Evolutionary conservation across 2,888 invertebrate species (phyloP), one percentile per base, ranked within the genome.

Genomic region (Criorhina ranunculi): DNA sequence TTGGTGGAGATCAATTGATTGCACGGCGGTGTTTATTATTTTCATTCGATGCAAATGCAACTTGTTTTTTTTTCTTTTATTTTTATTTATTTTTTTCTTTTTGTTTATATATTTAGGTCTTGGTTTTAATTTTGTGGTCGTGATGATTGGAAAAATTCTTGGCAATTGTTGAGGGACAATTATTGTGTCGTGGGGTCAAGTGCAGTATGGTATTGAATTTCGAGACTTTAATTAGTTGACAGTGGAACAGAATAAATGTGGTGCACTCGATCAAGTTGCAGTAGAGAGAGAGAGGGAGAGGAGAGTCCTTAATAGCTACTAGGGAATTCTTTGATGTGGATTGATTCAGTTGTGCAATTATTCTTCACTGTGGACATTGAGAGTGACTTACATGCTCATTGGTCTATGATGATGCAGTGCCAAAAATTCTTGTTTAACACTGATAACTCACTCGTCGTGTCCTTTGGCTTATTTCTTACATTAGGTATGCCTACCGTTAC

Each of bases 161-260:
- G 51, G 44, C 29, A 62, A 70, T 79, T 66, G 57, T 51, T 70
- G 80, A 80, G 59, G 72, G 75, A 40, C 59, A 51, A 19, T 31
- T 53, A 53, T 42, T 83, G 49, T 44, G 49, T 72, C 70, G 53
- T 46, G 64, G 64, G 80, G 80, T 76, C 85, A 85, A 85, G 85
- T 80, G 75, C 75, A 80, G 69, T 42, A 51, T 6, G 40, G 33
- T 70, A 85, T 85, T 60, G 35, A 59, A 51, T 75, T 79, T 70
- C 85, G 17, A 83, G 29, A 46, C 8, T 29, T 12, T 60, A 37
- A 33, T 64, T 57, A 11, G n/a, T 46, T 3, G 40, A 17, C n/a
- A 44, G 6, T 40, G 12, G 17, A 44, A 2, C 15, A 17, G 5
- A 60, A 19, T 60, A 5, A 49, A 46, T 59, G 8, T 7, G 40